Conservation (phyloP, 2,113 vertebrate genomes). For the Leiothrix lutea region DNA sequence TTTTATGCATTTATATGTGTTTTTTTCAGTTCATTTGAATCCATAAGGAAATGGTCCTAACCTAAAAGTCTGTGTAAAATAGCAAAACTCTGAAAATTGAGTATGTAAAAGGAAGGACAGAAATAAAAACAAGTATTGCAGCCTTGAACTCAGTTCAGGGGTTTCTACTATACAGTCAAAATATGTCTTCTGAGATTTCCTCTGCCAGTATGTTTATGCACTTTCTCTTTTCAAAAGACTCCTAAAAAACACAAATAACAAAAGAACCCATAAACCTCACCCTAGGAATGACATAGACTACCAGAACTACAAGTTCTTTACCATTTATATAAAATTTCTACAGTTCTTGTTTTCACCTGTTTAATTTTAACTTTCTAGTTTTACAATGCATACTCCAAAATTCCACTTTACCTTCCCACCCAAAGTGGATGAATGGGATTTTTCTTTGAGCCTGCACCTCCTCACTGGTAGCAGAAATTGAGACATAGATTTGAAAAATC, state of each 20-base stretch:
- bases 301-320: not conserved
- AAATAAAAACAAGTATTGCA: not conserved
- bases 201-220: not conserved
- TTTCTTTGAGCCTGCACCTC: not conserved
- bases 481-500: too few relatives aligned
- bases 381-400: not conserved
- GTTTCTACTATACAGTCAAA: not conserved
- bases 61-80: not conserved
- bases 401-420: not conserved
- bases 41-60: not conserved
- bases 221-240: not conserved
- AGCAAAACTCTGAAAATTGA: not conserved
- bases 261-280: accelerated
- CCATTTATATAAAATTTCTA: not conserved
- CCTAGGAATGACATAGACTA: not conserved
- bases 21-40: not conserved
- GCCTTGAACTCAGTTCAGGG: not conserved
- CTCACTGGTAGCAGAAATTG: not conserved
- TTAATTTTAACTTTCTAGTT: not conserved
- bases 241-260: not conserved
- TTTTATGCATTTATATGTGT: not conserved
- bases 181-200: not conserved
- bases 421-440: not conserved
- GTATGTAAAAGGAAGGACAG: not conserved
- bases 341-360: not conserved